Conservation (phyloP, 2,113 vertebrate species). For the Morone saxatilis region DNA sequence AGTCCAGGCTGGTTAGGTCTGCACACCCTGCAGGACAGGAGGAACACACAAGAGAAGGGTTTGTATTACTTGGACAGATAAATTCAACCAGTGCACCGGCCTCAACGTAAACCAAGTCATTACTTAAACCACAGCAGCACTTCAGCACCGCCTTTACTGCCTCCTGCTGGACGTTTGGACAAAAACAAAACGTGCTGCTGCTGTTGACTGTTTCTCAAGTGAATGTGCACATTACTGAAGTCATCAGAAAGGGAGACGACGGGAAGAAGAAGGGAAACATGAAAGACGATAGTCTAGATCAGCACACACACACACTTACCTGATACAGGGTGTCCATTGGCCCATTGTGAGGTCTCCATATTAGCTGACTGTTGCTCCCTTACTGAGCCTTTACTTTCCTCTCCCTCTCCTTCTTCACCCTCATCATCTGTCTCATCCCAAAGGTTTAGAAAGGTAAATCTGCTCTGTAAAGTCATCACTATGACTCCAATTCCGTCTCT, state of each 20-base stretch:
- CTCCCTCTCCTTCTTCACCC: slow-evolving; percentile 26
- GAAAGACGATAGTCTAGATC: background rate
- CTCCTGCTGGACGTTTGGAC: slow-evolving; percentile 29
- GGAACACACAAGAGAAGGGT: background rate
- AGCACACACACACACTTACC: slow-evolving; percentile 66
- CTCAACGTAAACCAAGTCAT: slow-evolving; percentile 2
- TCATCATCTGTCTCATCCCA: slow-evolving; percentile 69
- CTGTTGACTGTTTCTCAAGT: background rate
- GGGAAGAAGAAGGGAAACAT: background rate
- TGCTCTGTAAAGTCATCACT: slow-evolving; percentile 66
- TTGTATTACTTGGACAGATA: background rate
- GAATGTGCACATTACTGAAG: background rate
- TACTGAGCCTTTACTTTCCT: slow-evolving; percentile 21
- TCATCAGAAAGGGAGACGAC: background rate
- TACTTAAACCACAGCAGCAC: background rate
- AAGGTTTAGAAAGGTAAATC: slow-evolving; percentile 81
- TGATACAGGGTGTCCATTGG: slow-evolving; percentile 38
- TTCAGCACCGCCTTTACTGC: slow-evolving; percentile 19
- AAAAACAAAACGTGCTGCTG: background rate
- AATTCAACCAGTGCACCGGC: background rate
- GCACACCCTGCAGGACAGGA: slow-evolving; percentile 88
- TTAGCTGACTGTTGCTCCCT: slow-evolving; percentile 37
- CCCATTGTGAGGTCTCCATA: slow-evolving; percentile 32
- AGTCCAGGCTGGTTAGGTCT: slow-evolving; percentile 91
- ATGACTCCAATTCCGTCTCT: background rate